Base-by-base conservation (phyloP, 2,888 invertebrate genomes). In the Polymixis flavicincta region DNA sequence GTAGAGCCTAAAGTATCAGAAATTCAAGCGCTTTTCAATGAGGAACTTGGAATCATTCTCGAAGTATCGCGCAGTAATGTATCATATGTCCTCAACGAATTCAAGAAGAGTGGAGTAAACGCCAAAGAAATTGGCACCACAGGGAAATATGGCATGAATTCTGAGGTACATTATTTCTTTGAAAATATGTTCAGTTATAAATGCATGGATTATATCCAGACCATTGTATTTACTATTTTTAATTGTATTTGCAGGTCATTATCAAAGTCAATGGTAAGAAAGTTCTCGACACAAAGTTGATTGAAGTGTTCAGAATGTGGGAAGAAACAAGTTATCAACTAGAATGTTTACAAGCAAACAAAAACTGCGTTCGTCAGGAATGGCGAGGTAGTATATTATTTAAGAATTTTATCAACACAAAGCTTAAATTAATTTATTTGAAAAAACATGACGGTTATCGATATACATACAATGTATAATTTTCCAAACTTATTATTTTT, bases 291-390 rank as follows among this genome's bases (percentile, higher is more conserved):
- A 97, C 97, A 7, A 95, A 96, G 22, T 97, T 99, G 72, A 95
- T 97, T 50, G 95, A 97, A 0, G 95, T 99, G 59, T 98, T 98
- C 93, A 97, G 97, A 89, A 97, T 98, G 91, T 99, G 99, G 99
- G 99, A 99, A 93, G 98, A 99, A 92, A 99, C 99, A 0, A 99
- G 99, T 94, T 99, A 98, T 92, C 97, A 97, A 85, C 93, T 99
- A 71, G 99, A 99, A 92, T 97, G 97, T 82, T 97, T 97, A 22
- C 99, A 99, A 95, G 98, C 98, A 0, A 98, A 98, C 91, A 96
- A 97, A 0, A 96, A 97, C 8, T 99, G 99, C 91, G 98, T 98
- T 2, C 94, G 97, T 60, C 97, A 98, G 89, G 99, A 99, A 95
- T 98, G 97, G 94, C 95, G 97, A 71, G 97, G 97, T 96, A 90